phyloP scores from a whole-genome alignment of 1,140 invertebrate species.

The Rhopalosiphum maidis region DNA sequence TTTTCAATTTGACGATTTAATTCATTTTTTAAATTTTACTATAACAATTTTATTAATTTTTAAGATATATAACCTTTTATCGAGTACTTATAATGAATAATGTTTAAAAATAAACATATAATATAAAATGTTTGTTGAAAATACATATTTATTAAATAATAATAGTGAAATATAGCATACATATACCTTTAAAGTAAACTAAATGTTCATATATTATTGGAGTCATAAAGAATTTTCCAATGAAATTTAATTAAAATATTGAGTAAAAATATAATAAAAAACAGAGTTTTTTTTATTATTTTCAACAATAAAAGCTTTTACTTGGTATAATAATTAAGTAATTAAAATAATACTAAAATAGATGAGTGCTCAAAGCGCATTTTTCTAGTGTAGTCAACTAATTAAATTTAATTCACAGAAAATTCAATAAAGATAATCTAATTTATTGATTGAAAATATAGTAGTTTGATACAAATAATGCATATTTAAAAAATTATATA shows the following conservation, averaged over 20 bases:
- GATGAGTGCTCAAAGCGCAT: too few species aligned
- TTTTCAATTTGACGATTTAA: neutral
- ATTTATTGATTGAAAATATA: neutral
- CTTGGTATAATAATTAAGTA: neutral
- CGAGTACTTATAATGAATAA: neutral
- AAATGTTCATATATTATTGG: neutral
- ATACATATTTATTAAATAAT: neutral
- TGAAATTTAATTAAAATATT: neutral
- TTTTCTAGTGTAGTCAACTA: neutral
- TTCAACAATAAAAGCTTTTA: slow-evolving; percentile 6
- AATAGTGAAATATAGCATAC: neutral
- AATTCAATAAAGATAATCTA: neutral
- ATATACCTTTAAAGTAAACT: neutral
- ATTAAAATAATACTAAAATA: slow-evolving; percentile 32
- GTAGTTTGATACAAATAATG: neutral
- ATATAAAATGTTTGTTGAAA: neutral
- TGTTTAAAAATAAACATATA: neutral
- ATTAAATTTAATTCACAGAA: neutral
- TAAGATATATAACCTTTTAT: neutral
- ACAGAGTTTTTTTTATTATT: neutral
- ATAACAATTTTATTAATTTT: neutral
- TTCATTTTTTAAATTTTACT: neutral
- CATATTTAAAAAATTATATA: neutral
- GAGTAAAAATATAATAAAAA: neutral
- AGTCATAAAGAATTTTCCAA: neutral